A percentile compares a stretch with the other conserved stretches of the same genome.
phyloP scores from a whole-genome alignment of 2,113 vertebrate genomes.

The Carassius carassius region DNA sequence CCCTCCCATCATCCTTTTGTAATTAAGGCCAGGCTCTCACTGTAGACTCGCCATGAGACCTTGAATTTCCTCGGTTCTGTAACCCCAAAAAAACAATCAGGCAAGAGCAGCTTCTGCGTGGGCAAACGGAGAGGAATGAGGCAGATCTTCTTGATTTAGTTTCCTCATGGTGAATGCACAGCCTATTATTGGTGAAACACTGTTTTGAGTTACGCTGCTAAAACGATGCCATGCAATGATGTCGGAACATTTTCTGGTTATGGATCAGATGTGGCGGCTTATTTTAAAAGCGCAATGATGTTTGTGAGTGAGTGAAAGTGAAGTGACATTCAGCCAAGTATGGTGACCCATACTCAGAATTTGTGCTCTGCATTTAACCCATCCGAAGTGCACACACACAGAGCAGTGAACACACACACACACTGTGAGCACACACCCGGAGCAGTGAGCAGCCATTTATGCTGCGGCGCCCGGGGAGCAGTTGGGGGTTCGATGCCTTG shows the following conservation, averaged over 20 bases:
- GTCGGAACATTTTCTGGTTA: not conserved
- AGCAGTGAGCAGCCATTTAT: too few relatives aligned
- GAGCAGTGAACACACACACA: too few relatives aligned
- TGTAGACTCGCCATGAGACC: conserved; percentile 60
- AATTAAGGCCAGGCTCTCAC: conserved; percentile 82
- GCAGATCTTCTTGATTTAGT: conserved; percentile 9
- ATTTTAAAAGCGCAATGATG: not conserved
- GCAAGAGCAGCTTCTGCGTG: conserved; percentile 61
- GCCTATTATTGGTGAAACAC: not conserved
- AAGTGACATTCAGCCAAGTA: too few relatives aligned
- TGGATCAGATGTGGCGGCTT: not conserved
- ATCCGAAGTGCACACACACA: too few relatives aligned
- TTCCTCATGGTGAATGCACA: not conserved
- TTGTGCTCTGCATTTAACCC: too few relatives aligned
- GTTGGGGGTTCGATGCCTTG: too few relatives aligned
- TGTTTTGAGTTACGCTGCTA: not conserved
- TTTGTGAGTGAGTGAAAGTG: too few relatives aligned
- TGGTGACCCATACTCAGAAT: too few relatives aligned
- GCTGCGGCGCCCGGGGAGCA: too few relatives aligned
- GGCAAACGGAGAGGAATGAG: conserved; percentile 51
- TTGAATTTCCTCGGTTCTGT: conserved; percentile 69
- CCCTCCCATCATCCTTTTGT: conserved; percentile 72
- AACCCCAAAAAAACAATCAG: conserved; percentile 75
- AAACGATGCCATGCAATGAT: not conserved
- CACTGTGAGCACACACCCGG: too few relatives aligned